A percentile compares a stretch with the other conserved stretches of the same genome.
Conservation (phyloP, 2,888 invertebrate species). For the Vesta saturnalis region DNA sequence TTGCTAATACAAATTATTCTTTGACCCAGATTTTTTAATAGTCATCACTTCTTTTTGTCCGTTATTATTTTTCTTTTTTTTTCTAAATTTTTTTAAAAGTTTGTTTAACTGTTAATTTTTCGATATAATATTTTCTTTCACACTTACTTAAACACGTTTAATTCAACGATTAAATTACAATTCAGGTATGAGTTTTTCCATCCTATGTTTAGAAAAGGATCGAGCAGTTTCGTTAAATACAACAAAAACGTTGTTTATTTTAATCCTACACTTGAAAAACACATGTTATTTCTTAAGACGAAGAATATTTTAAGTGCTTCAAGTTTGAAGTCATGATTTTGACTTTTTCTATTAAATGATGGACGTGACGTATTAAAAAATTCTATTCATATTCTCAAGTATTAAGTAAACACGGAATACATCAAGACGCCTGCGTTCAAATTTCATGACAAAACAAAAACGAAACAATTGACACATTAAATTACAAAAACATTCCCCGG, state of each 20-base stretch:
- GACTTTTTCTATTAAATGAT: constrained; percentile 40
- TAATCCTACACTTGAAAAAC: constrained; percentile 43
- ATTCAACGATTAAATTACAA: constrained; percentile 22
- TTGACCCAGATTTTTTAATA: constrained; percentile 41
- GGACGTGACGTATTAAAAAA: constrained; percentile 35
- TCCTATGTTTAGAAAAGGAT: constrained; percentile 9
- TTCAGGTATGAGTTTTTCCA: constrained; percentile 8
- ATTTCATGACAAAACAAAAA: neutral
- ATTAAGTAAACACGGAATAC: constrained; percentile 33
- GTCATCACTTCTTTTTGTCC: constrained; percentile 33
- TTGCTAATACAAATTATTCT: constrained; percentile 43
- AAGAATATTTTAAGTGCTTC: constrained; percentile 45
- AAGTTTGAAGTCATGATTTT: constrained; percentile 43
- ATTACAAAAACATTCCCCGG: too few relatives aligned
- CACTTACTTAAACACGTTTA: constrained; percentile 20
- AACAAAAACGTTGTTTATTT: constrained; percentile 43
- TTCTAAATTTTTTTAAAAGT: constrained; percentile 15
- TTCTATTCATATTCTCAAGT: constrained; percentile 33
- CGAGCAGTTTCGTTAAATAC: constrained; percentile 17
- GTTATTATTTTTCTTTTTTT: constrained; percentile 32
- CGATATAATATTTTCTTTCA: constrained; percentile 18
- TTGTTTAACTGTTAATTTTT: constrained; percentile 34
- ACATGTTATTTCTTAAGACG: constrained; percentile 45
- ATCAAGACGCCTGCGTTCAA: neutral
- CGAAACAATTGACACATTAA: too few relatives aligned